Evolutionary conservation across 2,888 invertebrate genomes (phyloP), one percentile per base, ranked within the genome.

Genomic region (Cosmopolites sordidus): DNA sequence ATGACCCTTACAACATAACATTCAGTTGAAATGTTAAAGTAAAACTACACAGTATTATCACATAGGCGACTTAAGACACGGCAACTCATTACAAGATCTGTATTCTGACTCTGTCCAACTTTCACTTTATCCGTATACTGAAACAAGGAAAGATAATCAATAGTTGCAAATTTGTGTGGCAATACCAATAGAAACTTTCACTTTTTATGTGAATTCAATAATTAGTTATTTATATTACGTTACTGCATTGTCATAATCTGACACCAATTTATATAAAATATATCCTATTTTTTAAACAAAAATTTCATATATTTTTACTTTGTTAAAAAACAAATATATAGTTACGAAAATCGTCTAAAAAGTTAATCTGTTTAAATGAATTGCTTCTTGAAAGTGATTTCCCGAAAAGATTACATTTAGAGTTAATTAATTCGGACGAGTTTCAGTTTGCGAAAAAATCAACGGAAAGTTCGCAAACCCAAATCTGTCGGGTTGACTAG

Each of bases 161-260:
- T 17, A 15, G 15, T 11, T 42, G 15, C 39, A 39, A 30, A 16
- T 40, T 11, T 12, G 48, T 43, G 38, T 33, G 14, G 43, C 29
- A 48, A 43, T 48, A 43, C 11, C 11, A 15, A 27, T 5, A 6
- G 29, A 16, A 6, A 47, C 52, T 52, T 52, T 52, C 52, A 43
- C 52, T 52, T 48, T 47, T 43, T 38, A 48, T 52, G 52, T 29
- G 27, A 47, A 43, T 37, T 14, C 27, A 29, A 46, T 43, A 15
- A n/a, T 16, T 29, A 29, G 12, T 16, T 27, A 27, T 27, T 16
- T 4, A 29, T 33, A 11, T 33, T 6, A n/a, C n/a, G 11, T 33
- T 11, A 33, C n/a, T 6, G 3, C 4, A 33, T 33, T 33, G 5
- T 27, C 27, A n/a, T n/a, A n/a, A n/a, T n/a, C n/a, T n/a, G 22